These are phyloP conservation scores for Baryphthengus martii DNA, from an alignment of 2,113 vertebrate species.

Conservation along the genomic window DNA sequence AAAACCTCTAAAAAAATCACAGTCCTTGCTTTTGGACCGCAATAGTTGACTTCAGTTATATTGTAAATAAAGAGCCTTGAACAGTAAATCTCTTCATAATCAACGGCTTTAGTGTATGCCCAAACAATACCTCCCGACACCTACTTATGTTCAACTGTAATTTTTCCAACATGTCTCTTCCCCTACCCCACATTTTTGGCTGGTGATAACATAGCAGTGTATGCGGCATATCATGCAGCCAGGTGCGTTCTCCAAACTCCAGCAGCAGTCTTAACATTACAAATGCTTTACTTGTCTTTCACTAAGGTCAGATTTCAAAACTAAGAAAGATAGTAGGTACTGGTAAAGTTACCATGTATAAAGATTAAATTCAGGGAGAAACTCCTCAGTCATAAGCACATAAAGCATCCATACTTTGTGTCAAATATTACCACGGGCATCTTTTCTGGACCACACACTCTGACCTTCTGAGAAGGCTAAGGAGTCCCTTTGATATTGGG, in stretches of 20 bases:
- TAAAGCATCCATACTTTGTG: background rate
- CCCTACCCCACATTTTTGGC: background rate
- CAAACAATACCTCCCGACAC: background rate
- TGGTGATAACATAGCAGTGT: fast-evolving
- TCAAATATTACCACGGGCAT: background rate
- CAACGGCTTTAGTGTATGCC: constrained; percentile 29
- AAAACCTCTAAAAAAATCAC: constrained; percentile 24
- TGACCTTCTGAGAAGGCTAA: background rate
- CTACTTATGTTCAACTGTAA: background rate
- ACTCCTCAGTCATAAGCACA: background rate
- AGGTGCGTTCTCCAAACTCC: background rate
- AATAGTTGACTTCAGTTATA: constrained; percentile 56
- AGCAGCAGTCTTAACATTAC: background rate
- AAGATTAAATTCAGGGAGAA: background rate
- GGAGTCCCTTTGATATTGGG: background rate
- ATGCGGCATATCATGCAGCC: background rate
- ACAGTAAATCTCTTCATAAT: constrained; percentile 57
- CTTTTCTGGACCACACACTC: background rate
- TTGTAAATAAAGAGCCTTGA: constrained; percentile 43
- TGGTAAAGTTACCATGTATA: background rate
- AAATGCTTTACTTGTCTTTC: background rate
- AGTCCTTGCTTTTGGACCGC: background rate
- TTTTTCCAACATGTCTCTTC: background rate
- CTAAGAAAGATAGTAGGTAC: background rate
- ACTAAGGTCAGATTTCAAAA: background rate